phyloP scores from a whole-genome alignment of 2,113 vertebrate species.

The Prinia subflava region DNA sequence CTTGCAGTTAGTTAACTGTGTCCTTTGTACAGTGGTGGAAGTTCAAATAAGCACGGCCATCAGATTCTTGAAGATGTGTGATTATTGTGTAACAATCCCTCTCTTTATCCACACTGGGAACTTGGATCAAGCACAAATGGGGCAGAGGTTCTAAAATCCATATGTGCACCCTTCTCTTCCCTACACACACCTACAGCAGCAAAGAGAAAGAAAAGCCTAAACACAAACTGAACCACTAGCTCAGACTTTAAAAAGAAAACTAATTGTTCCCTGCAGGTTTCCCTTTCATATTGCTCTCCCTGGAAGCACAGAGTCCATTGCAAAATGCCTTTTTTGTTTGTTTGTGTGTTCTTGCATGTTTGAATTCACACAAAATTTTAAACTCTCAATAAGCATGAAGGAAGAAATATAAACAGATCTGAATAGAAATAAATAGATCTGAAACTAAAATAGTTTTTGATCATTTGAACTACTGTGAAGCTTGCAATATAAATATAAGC shows the following conservation, averaged over 20 bases:
- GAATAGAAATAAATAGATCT: not conserved
- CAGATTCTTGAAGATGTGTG: slow-evolving; percentile 62
- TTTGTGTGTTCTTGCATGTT: not conserved
- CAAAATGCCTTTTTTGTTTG: not conserved
- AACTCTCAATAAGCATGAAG: not conserved
- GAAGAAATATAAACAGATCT: not conserved
- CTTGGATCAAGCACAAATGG: not conserved
- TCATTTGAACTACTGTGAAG: not conserved
- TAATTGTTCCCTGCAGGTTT: not conserved
- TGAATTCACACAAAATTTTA: not conserved
- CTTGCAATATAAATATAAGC: not conserved
- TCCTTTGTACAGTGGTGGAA: not conserved
- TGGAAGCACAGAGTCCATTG: not conserved
- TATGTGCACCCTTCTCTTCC: not conserved
- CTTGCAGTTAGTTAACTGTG: not conserved
- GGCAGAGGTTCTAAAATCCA: not conserved
- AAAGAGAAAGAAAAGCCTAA: not conserved
- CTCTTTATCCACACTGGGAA: not conserved
- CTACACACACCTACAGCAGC: not conserved
- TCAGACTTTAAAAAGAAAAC: not conserved
- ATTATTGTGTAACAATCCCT: not conserved
- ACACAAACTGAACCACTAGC: not conserved
- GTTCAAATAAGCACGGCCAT: slow-evolving; percentile 44
- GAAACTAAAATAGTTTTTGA: not conserved
- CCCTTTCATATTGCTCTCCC: not conserved